Base-by-base conservation (phyloP, 2,797 vertebrate genomes). In the Bradypus variegatus region DNA sequence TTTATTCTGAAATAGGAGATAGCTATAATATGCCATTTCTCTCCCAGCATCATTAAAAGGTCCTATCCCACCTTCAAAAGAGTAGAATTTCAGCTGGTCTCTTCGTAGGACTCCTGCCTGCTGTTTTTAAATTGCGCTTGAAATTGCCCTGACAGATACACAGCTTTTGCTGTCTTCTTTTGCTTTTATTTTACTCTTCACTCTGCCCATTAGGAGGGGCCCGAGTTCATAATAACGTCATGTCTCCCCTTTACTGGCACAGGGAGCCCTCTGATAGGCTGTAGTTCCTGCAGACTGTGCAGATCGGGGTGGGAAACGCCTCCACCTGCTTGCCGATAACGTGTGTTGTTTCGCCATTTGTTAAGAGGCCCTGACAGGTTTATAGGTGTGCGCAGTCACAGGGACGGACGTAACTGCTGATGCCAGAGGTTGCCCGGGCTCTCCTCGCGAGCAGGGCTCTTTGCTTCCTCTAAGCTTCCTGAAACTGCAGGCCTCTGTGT, bases 211-310 rank as follows among this genome's bases (percentile, higher is more conserved):
- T 81, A 7, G 60, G 23, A 19, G 69, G 75, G 7, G 55, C 53
- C 84, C n/a, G 65, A 72, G 75, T 55, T 95, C 90, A 64, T 77
- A 27, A 0, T 77, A 64, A 73, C 41, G 50, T 91, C 75, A n/a
- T 18, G 73, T 91, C 93, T 93, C 33, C 25, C 50, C 70, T 70
- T 65, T 79, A 38, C 48, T 58, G 62, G 76, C 29, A 12, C 13
- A 84, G 88, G 38, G 53, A 9, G 41, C 48, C 81, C 45, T 80
- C 72, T 81, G 85, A 29, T 8, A 73, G 90, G 64, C 85, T 81
- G 1, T 60, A 8, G 10, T 50, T 33, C 33, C 29, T 21, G 19
- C 64, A 29, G 13, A 21, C 18, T 38, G 29, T 29, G 10, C 23
- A 86, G 41, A n/a, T 70, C 38, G 31, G 21, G 60, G 76, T 6